phyloP scores from a whole-genome alignment of 2,113 vertebrate species.

The Furnarius figulus region DNA sequence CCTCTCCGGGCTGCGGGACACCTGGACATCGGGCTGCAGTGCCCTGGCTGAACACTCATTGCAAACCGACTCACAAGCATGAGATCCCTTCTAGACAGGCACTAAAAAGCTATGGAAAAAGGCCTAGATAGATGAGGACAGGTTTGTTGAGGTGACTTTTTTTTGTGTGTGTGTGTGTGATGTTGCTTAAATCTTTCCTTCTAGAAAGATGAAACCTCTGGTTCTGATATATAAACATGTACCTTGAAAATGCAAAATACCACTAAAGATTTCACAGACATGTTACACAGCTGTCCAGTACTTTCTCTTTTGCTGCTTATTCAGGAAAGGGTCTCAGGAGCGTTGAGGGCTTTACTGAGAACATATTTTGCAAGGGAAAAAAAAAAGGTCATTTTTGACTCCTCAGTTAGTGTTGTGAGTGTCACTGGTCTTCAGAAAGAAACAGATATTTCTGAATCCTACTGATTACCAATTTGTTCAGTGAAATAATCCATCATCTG shows the following conservation, averaged over 20 bases:
- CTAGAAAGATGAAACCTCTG: not conserved
- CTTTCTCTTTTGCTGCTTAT: not conserved
- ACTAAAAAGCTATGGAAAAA: not conserved
- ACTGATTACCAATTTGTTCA: not conserved
- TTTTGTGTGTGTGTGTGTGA: too few relatives aligned
- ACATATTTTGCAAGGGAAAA: not conserved
- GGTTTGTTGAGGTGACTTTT: too few relatives aligned
- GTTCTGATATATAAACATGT: not conserved
- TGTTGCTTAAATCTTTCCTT: not conserved
- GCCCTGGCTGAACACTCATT: not conserved
- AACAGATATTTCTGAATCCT: not conserved
- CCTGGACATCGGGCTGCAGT: too few relatives aligned
- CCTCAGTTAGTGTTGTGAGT: not conserved
- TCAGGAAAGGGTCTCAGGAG: not conserved
- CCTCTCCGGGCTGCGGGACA: not conserved
- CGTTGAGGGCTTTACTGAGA: not conserved
- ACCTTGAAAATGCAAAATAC: not conserved
- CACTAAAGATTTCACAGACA: not conserved
- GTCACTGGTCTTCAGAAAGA: not conserved
- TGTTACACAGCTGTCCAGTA: not conserved
- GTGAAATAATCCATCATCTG: conserved; percentile 4
- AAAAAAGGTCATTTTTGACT: not conserved
- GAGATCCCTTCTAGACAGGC: not conserved
- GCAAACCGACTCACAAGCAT: not conserved
- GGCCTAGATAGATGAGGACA: not conserved